Conservation (phyloP, 1,140 invertebrate species). For the Triops longicaudatus region DNA sequence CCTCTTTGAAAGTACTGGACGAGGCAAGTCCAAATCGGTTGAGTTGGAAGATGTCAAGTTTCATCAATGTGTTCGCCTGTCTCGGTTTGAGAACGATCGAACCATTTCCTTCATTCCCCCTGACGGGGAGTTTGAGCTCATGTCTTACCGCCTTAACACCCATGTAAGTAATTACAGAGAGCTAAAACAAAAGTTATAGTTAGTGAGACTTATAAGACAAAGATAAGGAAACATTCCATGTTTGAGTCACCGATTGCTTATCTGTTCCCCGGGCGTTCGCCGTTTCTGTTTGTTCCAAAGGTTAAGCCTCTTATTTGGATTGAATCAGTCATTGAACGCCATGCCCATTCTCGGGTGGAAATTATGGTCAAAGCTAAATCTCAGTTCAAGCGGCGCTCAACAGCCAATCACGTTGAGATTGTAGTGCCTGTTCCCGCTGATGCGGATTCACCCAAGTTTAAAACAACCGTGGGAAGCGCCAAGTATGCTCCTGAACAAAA, state of each 20-base stretch:
- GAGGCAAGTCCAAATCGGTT: constrained; percentile 97
- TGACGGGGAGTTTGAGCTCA: constrained; percentile 99
- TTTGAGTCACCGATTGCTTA: constrained; percentile 16
- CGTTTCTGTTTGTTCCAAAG: constrained; percentile 38
- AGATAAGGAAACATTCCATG: not conserved
- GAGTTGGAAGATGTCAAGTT: constrained; percentile 99
- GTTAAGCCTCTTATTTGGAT: constrained; percentile 99
- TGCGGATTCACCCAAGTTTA: constrained; percentile 98
- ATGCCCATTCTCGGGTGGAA: constrained; percentile 94
- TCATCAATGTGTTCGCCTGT: constrained; percentile 96
- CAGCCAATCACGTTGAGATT: constrained; percentile 98
- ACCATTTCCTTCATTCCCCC: constrained; percentile 99
- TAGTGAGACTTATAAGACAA: not conserved
- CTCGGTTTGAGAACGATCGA: constrained; percentile 95
- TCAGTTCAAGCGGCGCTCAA: constrained; percentile 95
- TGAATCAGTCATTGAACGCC: constrained; percentile 97
- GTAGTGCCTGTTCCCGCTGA: constrained; percentile 97
- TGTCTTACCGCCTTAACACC: constrained; percentile 96
- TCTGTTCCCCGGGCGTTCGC: constrained; percentile 4
- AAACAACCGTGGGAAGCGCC: constrained; percentile 94
- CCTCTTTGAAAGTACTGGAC: constrained; percentile 92
- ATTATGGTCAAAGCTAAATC: constrained; percentile 99
- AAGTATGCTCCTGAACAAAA: constrained; percentile 97
- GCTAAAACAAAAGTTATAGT: not conserved
- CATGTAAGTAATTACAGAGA: constrained; percentile 62